Conservation (phyloP, 2,888 invertebrate genomes). For the Dione juno region DNA sequence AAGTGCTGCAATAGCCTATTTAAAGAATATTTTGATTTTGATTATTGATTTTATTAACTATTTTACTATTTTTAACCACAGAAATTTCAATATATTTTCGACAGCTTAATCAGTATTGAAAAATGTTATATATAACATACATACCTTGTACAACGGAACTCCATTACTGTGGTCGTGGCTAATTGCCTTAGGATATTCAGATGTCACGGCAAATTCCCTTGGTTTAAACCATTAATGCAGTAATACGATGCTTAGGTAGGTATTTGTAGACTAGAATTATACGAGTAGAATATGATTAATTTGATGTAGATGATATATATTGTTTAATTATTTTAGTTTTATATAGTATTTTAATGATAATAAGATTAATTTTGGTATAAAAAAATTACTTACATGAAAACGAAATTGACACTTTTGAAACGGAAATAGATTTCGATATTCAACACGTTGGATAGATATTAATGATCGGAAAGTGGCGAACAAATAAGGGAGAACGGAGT, state of each 20-base stretch:
- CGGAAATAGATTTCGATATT: no score
- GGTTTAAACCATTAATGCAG: slow-evolving; percentile 27
- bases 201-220: slow-evolving; percentile 27
- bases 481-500: no score
- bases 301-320: slow-evolving; percentile 3
- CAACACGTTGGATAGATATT: no score
- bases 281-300: slow-evolving; percentile 11
- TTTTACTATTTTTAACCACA: background rate
- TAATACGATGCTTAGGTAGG: slow-evolving; percentile 22
- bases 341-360: background rate
- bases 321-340: background rate
- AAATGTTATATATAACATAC: slow-evolving; percentile 22
- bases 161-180: slow-evolving; percentile 34
- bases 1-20: no score
- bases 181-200: slow-evolving; percentile 29
- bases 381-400: no score
- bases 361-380: no score
- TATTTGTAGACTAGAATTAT: slow-evolving; percentile 20
- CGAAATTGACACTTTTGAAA: no score
- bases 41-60: no score
- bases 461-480: no score
- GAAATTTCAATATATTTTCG: slow-evolving; percentile 4
- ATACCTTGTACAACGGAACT: slow-evolving; percentile 28
- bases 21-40: no score
- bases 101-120: slow-evolving; percentile 1